phyloP scores from a whole-genome alignment of 1,140 invertebrate genomes.

The Heliconius melpomene region DNA sequence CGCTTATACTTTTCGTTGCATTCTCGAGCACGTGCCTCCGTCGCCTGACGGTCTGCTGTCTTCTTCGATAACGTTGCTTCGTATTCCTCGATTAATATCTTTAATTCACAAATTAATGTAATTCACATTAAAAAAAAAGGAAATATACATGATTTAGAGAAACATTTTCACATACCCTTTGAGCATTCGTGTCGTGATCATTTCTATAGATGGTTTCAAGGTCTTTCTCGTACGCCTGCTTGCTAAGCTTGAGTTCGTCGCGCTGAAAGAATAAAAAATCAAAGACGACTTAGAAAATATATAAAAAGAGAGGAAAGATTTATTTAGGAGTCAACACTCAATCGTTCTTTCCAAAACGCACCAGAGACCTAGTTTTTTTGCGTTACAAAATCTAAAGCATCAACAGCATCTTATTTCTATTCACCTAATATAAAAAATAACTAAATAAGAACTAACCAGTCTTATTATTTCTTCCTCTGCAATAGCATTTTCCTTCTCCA shows the following conservation, averaged over 20 bases:
- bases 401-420: too few species aligned
- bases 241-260: conserved; percentile 66
- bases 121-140: background rate
- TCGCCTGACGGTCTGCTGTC: conserved; percentile 50
- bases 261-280: conserved; percentile 51
- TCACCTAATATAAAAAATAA: background rate
- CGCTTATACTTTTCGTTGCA: conserved; percentile 59
- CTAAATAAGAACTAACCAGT: conserved; percentile 50
- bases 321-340: too few species aligned
- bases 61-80: conserved; percentile 58
- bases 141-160: background rate
- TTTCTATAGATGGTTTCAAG: conserved; percentile 68
- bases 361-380: too few species aligned
- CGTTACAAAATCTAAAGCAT: too few species aligned
- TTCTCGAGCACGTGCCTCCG: conserved; percentile 53
- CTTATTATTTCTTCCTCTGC: conserved; percentile 71
- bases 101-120: background rate
- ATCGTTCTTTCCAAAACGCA: too few species aligned
- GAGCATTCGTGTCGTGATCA: conserved; percentile 75
- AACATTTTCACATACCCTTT: conserved; percentile 58
- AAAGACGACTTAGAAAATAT: background rate
- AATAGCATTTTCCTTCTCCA: conserved; percentile 72
- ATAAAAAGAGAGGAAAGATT: background rate
- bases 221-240: conserved; percentile 68
- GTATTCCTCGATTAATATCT: conserved; percentile 70